A percentile compares a stretch with the other conserved stretches of the same genome.
Evolutionary conservation across 2,797 vertebrate species (phyloP).

Genomic region (Petrocephalus schoutedeni): DNA sequence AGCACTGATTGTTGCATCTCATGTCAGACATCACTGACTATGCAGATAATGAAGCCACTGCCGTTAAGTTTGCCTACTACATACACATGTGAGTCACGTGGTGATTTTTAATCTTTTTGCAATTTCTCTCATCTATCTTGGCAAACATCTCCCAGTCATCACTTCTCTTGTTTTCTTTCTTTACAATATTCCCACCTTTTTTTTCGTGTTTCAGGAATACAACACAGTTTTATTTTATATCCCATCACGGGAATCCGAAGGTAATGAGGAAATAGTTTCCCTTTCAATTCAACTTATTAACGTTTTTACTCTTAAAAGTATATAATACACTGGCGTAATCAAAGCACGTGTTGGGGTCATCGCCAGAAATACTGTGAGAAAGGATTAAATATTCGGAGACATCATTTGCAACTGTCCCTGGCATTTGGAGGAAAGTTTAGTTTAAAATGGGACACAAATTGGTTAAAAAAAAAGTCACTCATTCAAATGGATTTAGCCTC

Average conservation of each 20-base stretch:
- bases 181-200: background rate
- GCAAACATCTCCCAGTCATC: background rate
- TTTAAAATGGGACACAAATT: background rate
- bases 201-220: conserved; percentile 1
- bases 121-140: background rate
- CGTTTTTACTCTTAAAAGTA: background rate
- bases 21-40: background rate
- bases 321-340: background rate
- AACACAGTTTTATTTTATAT: background rate
- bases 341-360: background rate
- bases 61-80: background rate
- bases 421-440: background rate
- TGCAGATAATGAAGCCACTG: background rate
- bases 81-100: background rate
- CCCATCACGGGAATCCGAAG: background rate
- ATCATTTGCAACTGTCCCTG: background rate
- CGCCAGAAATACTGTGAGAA: background rate
- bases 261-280: background rate
- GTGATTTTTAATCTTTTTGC: background rate
- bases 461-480: background rate
- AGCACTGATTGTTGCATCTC: background rate
- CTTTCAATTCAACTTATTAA: background rate
- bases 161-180: background rate
- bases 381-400: background rate
- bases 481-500: background rate